Base-by-base conservation (phyloP, 1,140 invertebrate species). In the Trinorchestia longiramus region DNA sequence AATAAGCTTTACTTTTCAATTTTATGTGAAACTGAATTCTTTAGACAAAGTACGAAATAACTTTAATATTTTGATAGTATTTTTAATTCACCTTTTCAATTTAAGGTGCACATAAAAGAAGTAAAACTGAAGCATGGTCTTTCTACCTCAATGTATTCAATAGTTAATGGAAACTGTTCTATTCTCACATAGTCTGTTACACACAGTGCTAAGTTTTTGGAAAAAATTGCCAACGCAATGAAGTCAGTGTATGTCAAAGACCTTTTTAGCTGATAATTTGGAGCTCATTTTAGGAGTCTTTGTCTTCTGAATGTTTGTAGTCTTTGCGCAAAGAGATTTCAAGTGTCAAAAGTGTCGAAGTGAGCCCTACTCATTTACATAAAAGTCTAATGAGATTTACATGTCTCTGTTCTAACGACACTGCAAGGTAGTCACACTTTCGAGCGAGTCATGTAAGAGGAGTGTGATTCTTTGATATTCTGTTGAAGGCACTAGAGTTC, bases 321-420 rank as follows among this genome's bases (percentile, higher is more conserved):
- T 90, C 88, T 90, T 42, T 90, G 88, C 43, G 28, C 41, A 42
- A 41, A 90, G 88, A 90, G 41, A 90, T 90, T 90, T 43, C 41
- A 90, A 43, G n/a, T 43, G n/a, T 41, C 88, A 90, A 90, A 42
- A 41, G 88, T 28, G 41, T 90, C 36, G 88, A 41, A 15, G 43
- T 17, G 88, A 90, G 88, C 88, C 88, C n/a, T 90, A 90, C 88
- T 90, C 88, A 90, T 90, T 90, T 90, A 90, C n/a, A 90, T 90
- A 41, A 90, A 90, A 90, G 88, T 42, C 88, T 90, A 90, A 90
- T 90, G 88, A 90, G 88, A 90, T 90, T 90, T 90, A 90, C 88
- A 90, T 90, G 88, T 90, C 41, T 41, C n/a, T 90, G 88, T 42
- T 42, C 88, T 90, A 90, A 90, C 88, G 88, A 90, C 88, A 90